These are phyloP conservation scores for Micrasema minimum DNA, from an alignment of 1,140 invertebrate genomes.

Conservation along the genomic window DNA sequence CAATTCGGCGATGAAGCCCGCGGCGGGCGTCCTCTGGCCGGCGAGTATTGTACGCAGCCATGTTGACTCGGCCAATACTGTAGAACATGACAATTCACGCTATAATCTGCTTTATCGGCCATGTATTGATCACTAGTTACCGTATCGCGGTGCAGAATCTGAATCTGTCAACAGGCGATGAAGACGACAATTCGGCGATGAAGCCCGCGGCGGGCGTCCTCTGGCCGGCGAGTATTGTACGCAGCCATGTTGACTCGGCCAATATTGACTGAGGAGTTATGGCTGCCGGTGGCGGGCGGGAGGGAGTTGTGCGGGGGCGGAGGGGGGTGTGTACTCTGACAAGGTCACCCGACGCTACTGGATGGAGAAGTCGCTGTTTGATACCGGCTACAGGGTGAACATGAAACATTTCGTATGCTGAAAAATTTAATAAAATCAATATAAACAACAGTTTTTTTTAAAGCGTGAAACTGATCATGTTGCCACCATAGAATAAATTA, in stretches of 20 bases:
- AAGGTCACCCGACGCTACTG: conserved; percentile 25
- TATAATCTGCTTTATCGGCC: no score
- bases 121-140: no score
- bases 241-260: conserved; percentile 13
- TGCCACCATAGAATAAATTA: no score
- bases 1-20: conserved; percentile 4
- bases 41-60: not conserved
- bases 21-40: not conserved
- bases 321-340: conserved; percentile 13
- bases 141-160: no score
- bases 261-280: conserved; percentile 35
- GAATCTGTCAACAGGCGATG: no score
- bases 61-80: conserved; percentile 31
- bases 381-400: not conserved
- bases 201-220: not conserved
- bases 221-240: not conserved
- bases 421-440: no score
- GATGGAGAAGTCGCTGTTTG: conserved; percentile 4
- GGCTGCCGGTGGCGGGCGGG: not conserved
- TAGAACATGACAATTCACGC: no score
- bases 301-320: not conserved
- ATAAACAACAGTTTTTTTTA: no score
- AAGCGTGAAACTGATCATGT: no score
- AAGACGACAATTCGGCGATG: conserved; percentile 1
- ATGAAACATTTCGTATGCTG: no score